Conservation (phyloP, 2,113 vertebrate genomes). For the Rhabdornis inornatus region DNA sequence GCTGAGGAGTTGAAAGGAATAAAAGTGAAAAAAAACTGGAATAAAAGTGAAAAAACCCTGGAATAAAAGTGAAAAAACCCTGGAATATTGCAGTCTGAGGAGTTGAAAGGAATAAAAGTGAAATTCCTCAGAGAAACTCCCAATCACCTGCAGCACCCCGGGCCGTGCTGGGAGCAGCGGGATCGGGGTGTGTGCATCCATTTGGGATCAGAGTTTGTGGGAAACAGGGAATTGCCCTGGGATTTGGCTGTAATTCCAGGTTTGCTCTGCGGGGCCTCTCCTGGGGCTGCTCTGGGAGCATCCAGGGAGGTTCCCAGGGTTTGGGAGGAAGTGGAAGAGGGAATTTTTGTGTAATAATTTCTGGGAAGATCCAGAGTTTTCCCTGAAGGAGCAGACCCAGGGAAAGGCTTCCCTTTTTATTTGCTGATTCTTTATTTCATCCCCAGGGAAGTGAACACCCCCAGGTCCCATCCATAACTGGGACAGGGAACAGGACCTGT, state of each 20-base stretch:
- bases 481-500: too few relatives aligned
- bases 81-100: too few relatives aligned
- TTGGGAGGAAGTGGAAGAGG: neutral
- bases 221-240: neutral
- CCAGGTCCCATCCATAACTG: too few relatives aligned
- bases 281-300: neutral
- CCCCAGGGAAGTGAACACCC: too few relatives aligned
- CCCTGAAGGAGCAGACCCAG: neutral
- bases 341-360: neutral
- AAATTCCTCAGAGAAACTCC: neutral
- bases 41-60: too few relatives aligned
- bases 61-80: too few relatives aligned
- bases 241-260: neutral
- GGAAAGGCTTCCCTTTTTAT: neutral
- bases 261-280: neutral
- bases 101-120: slow-evolving; percentile 5
- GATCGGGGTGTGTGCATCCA: neutral
- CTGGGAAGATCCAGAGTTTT: neutral
- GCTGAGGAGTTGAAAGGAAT: too few relatives aligned
- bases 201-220: neutral
- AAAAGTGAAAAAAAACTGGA: too few relatives aligned
- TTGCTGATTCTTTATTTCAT: neutral
- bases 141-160: neutral
- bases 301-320: neutral
- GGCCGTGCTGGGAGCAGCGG: neutral